These are phyloP conservation scores for Microcebus tavaratra DNA, from an alignment of 2,113 vertebrate species.

Conservation along the genomic window DNA sequence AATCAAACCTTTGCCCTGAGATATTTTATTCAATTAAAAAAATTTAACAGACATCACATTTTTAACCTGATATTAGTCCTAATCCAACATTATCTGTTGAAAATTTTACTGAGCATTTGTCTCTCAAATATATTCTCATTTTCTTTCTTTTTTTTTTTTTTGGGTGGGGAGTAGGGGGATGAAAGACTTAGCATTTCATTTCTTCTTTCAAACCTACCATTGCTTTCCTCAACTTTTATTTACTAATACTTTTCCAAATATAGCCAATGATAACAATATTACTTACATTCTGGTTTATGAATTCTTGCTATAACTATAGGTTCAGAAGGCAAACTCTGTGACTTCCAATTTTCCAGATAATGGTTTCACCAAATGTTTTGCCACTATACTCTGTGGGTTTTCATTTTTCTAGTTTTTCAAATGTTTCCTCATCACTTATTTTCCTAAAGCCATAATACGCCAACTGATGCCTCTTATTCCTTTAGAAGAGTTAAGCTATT, in stretches of 20 bases:
- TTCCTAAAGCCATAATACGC: neutral
- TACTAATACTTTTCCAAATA: neutral
- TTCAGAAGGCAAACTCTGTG: neutral
- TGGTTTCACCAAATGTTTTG: neutral
- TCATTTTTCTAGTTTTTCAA: neutral
- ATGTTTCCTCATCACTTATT: neutral
- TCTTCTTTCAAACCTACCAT: neutral
- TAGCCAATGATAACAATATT: neutral
- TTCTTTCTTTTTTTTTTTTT: neutral
- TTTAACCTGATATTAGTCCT: neutral
- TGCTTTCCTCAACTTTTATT: neutral
- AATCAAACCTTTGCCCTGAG: neutral
- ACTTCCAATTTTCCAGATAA: neutral
- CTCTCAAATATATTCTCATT: neutral
- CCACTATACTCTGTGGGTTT: neutral
- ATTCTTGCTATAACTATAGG: neutral
- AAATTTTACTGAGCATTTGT: neutral
- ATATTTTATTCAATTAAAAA: neutral
- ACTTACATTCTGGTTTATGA: neutral
- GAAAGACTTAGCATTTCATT: neutral
- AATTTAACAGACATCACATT: neutral
- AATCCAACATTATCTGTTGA: neutral
- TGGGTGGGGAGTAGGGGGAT: too few relatives aligned
- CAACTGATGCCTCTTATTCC: neutral
- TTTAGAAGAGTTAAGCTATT: neutral